Conservation (phyloP, 1,140 invertebrate genomes). For the Eumeta japonica region DNA sequence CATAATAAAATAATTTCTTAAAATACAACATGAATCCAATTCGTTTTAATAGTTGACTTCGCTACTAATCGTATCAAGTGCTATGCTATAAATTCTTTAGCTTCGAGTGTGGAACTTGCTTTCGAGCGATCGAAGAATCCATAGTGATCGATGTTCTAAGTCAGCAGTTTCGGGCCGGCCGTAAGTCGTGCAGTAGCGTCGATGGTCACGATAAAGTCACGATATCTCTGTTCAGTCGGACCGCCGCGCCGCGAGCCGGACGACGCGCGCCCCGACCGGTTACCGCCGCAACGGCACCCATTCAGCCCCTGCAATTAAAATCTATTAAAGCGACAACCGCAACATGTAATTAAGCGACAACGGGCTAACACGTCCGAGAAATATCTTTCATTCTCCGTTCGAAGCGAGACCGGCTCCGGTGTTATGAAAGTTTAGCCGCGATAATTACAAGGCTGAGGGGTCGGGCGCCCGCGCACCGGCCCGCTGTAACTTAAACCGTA, state of each 20-base stretch:
- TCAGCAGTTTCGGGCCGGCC: slow-evolving; percentile 42
- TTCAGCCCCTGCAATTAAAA: slow-evolving; percentile 36
- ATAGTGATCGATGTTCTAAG: slow-evolving; percentile 46
- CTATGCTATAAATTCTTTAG: neutral
- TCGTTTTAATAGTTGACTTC: too few species aligned
- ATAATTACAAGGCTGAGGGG: slow-evolving; percentile 36
- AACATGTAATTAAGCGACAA: slow-evolving; percentile 43
- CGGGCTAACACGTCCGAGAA: slow-evolving; percentile 25
- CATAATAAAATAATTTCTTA: neutral
- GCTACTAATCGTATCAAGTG: too few species aligned
- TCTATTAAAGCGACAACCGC: slow-evolving; percentile 42
- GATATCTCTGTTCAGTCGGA: too few species aligned
- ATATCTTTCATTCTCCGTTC: slow-evolving; percentile 46
- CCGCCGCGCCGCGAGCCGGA: too few species aligned
- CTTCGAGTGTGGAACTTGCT: neutral
- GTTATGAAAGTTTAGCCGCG: slow-evolving; percentile 40
- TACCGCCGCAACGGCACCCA: neutral
- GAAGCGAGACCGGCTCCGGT: slow-evolving; percentile 17
- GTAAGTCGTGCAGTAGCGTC: slow-evolving; percentile 30
- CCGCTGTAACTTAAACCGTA: too few species aligned
- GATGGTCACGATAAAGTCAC: slow-evolving; percentile 12
- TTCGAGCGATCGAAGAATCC: slow-evolving; percentile 16
- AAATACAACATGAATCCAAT: too few species aligned
- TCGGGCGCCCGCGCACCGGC: too few species aligned
- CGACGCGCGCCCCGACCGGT: too few species aligned